Evolutionary conservation across 92 coral and sea anemone genomes (phyloP), one percentile per base, ranked within the genome.

Genomic region (Porites cylindrica): DNA sequence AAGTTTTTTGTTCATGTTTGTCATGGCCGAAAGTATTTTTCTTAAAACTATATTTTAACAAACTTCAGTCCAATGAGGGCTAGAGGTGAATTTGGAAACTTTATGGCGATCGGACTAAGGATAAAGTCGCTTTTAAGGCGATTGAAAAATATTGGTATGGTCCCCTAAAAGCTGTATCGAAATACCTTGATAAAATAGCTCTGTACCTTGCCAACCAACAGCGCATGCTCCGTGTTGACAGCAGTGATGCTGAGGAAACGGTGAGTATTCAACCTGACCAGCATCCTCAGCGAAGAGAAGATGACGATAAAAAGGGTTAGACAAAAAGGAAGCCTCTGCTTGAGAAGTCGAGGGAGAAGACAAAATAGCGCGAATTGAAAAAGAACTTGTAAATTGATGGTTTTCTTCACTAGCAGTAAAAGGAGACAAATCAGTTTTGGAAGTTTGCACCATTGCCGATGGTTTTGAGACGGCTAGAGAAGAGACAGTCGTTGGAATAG

Each of bases 311-410:
- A 79, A 20, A 38, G 72, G 11, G 51, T 62, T 32, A 8, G 86
- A 20, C 9, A 52, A 62, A 52, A 83, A 75, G 17, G 11, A 63
- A 16, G 50, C 38, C 14, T 51, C 51, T 53, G 64, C 23, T 24
- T 80, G 62, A 73, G 87, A 61, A 32, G 43, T 51, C 7, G 81
- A 24, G 6, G 81, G 38, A 10, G 87, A 83, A 47, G 87, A 73
- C 81, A 83, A 62, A 63, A 83, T 83, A 24, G 87, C 72, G 2
- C 87, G 80, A 24, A 83, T 83, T 14, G 87, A 83, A 60, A 83
- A 83, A 9, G 87, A 62, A 65, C 87, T 83, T 47, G 80, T 62
- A 63, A 83, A 83, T 61, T 83, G 87, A 60, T 72, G 24, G 29
- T 58, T 73, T 74, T 52, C 51, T 43, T 51, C 54, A 17, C 51